Conservation (phyloP, 2,113 vertebrate genomes). For the Petaurus breviceps region DNA sequence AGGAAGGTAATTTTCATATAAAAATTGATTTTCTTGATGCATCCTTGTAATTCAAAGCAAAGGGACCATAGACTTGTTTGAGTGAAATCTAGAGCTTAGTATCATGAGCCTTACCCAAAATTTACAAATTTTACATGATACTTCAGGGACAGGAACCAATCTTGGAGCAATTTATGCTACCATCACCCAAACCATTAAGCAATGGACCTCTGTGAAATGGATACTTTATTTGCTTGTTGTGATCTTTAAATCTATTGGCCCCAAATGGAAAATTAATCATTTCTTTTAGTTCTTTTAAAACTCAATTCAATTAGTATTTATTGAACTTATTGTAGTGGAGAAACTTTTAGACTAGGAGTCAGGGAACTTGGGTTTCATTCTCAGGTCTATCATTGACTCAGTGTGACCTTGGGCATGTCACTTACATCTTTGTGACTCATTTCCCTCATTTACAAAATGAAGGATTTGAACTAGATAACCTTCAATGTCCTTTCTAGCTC, state of each 20-base stretch:
- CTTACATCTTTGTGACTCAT: not conserved
- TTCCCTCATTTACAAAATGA: not conserved
- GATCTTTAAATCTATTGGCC: not conserved
- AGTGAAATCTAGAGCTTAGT: slow-evolving; percentile 48
- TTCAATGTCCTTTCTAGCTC: not conserved
- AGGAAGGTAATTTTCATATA: slow-evolving; percentile 70
- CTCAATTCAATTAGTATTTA: not conserved
- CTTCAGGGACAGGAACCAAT: not conserved
- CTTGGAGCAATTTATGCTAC: not conserved
- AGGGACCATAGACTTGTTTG: slow-evolving; percentile 6
- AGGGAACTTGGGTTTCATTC: not conserved
- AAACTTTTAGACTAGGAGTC: not conserved
- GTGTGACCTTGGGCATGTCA: not conserved
- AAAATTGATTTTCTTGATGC: slow-evolving; percentile 70
- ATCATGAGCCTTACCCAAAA: slow-evolving; percentile 44
- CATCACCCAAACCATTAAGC: not conserved
- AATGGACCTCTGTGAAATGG: not conserved
- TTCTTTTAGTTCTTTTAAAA: not conserved
- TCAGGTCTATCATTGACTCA: not conserved
- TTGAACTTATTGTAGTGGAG: not conserved
- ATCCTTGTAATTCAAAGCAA: slow-evolving; percentile 70
- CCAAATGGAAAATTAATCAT: not conserved
- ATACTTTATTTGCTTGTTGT: not conserved
- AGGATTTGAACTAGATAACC: not conserved
- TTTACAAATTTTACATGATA: slow-evolving; percentile 30